Base-by-base conservation (phyloP, 2,888 invertebrate species). In the Parapristionchus giblindavisi region DNA sequence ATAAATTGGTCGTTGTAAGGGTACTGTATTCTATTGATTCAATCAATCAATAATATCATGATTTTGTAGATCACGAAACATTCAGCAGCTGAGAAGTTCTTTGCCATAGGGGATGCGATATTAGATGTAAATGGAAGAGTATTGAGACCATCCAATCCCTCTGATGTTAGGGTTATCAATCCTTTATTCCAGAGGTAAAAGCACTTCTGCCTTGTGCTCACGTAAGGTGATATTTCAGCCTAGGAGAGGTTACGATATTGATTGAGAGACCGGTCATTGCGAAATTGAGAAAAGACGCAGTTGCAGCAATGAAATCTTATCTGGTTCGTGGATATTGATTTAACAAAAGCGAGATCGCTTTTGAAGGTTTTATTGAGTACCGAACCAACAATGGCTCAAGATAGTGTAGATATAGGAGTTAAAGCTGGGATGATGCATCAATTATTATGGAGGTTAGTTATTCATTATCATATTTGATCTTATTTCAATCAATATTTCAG, bases 41-140 rank as follows among this genome's bases (percentile, higher is more conserved):
- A n/a, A n/a, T n/a, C n/a, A n/a, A n/a, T n/a, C n/a, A n/a, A n/a
- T n/a, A n/a, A n/a, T n/a, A n/a, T n/a, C n/a, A n/a, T n/a, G n/a
- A n/a, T n/a, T n/a, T n/a, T n/a, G n/a, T n/a, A 66, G 66, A 48
- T 66, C 8, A 51, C 51, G 2, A 51, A 48, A 29, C 48, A 66
- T 27, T 51, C 66, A 24, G 48, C 51, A 34, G 66, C 66, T 11
- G 66, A 66, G 32, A 66, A 66, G 24, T 66, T 66, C 51, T 51
- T 66, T 34, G 48, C 66, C 8, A 66, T 66, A 17, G 66, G 66
- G 11, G 66, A 66, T 51, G n/a, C 66, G 11, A 51, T 66, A 32
- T 51, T 66, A 4, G 66, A 66, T 51, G 8, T 66, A 8, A 66
- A 66, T 51, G 66, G 66, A n/a, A 17, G 32, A 5, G 32, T 51